Evolutionary conservation across 2,888 invertebrate genomes (phyloP).

Genomic region (Mantis religiosa): DNA sequence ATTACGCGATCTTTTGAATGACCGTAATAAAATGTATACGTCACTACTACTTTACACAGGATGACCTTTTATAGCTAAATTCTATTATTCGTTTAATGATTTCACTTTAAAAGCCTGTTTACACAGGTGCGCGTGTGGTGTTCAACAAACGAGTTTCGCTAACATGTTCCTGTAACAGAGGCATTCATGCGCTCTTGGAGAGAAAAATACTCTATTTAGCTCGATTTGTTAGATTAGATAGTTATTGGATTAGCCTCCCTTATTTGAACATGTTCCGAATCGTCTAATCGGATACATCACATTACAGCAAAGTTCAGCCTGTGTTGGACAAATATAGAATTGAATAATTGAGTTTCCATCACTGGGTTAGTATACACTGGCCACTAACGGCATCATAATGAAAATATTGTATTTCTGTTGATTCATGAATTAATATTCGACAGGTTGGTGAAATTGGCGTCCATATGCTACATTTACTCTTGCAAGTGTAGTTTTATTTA

Average conservation of each 20-base stretch:
- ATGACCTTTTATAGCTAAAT: not conserved
- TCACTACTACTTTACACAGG: not conserved
- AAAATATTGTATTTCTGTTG: not conserved
- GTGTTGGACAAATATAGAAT: not conserved
- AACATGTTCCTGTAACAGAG: not conserved
- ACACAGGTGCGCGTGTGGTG: not conserved
- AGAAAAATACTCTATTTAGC: not conserved
- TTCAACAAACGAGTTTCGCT: not conserved
- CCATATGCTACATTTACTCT: not conserved
- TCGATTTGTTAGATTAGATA: constrained; percentile 2
- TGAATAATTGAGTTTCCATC: not conserved
- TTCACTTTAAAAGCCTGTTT: not conserved
- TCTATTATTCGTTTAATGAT: not conserved
- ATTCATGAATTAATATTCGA: not conserved
- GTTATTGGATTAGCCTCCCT: not conserved
- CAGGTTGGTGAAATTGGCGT: not conserved
- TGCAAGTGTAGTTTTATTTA: too few species aligned
- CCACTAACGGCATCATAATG: not conserved
- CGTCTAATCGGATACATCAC: not conserved
- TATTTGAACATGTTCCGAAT: not conserved
- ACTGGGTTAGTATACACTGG: not conserved
- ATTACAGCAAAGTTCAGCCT: not conserved
- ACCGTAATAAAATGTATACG: not conserved
- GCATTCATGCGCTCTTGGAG: not conserved
- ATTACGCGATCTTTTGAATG: not conserved